Conservation (phyloP, 1,140 invertebrate species). For the Bombus impatiens region DNA sequence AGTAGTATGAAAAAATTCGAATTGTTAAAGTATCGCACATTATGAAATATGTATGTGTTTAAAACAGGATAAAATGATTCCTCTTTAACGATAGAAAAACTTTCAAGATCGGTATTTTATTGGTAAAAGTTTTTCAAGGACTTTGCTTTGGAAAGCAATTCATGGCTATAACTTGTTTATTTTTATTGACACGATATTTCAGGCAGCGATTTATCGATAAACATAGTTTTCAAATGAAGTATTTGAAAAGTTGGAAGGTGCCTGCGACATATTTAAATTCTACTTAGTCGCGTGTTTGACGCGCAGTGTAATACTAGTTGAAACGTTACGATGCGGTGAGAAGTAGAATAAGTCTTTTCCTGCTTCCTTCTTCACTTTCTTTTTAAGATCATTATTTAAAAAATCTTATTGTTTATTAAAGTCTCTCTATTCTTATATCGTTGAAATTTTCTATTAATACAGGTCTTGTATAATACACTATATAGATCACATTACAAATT, state of each 20-base stretch:
- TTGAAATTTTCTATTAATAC: background rate
- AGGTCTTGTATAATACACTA: background rate
- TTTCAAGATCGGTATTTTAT: background rate
- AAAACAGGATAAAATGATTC: background rate
- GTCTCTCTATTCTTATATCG: background rate
- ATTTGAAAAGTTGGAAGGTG: background rate
- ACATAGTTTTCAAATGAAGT: background rate
- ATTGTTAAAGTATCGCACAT: too few species aligned
- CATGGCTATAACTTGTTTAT: background rate
- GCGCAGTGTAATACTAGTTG: background rate
- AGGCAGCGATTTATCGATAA: background rate
- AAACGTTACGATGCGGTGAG: background rate
- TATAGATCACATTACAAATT: background rate
- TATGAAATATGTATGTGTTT: background rate
- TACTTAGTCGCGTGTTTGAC: background rate
- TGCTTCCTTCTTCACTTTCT: rapidly evolving
- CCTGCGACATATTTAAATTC: background rate
- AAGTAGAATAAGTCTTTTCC: background rate
- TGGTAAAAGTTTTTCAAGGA: background rate
- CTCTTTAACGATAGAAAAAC: background rate
- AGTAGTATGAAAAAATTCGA: too few species aligned
- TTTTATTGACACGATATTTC: background rate
- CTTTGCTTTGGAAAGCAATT: background rate
- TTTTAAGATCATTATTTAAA: background rate
- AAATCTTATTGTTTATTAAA: background rate